phyloP scores from a whole-genome alignment of 2,888 invertebrate genomes.

The Danaus chrysippus region DNA sequence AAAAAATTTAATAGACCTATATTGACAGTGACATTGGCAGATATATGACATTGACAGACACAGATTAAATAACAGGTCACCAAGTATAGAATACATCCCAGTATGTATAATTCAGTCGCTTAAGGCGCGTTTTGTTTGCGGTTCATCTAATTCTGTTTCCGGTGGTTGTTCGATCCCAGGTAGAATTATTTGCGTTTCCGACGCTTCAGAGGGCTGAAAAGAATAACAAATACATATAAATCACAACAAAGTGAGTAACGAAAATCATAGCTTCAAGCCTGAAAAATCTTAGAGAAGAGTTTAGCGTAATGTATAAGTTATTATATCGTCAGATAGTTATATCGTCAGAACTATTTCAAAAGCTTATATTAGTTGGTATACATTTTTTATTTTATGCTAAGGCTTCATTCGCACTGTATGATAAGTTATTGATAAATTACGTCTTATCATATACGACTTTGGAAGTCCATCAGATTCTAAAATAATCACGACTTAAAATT shows the following conservation, averaged over 20 bases:
- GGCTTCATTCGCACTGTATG: too few relatives aligned
- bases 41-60: constrained; percentile 10
- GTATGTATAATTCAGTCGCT: constrained; percentile 39
- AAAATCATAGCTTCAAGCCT: neutral
- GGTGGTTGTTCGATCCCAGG: constrained; percentile 81
- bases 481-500: constrained; percentile 27
- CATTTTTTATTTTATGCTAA: too few relatives aligned
- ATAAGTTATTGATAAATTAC: neutral
- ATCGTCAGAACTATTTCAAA: constrained; percentile 19
- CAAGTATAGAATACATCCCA: constrained; percentile 26
- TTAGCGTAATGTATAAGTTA: neutral
- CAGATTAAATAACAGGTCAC: constrained; percentile 8
- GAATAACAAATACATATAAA: neutral
- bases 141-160: constrained; percentile 66
- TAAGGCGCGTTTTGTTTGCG: constrained; percentile 51
- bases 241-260: too few relatives aligned
- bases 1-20: neutral
- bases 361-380: neutral
- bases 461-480: constrained; percentile 29
- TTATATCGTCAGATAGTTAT: neutral
- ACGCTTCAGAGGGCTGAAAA: constrained; percentile 86
- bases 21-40: neutral
- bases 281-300: neutral
- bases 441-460: constrained; percentile 15
- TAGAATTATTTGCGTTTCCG: constrained; percentile 87